Base-by-base conservation (phyloP, 1,140 invertebrate species). In the Drosophila subpulchrella region DNA sequence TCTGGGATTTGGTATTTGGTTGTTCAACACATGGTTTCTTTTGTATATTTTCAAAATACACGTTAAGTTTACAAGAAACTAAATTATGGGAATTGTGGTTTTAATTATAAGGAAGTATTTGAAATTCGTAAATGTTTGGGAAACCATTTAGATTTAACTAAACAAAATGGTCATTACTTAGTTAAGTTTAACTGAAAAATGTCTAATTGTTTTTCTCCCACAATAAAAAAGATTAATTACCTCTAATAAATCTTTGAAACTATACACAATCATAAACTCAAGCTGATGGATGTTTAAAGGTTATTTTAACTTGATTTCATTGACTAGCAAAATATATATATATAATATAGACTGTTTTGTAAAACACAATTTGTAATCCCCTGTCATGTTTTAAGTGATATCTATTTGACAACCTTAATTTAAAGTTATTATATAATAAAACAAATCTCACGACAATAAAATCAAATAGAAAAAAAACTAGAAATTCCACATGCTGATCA, bases 31-130 rank as follows among this genome's bases (percentile, higher is more conserved):
- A 44, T 58, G 15, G 59, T 53, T 72, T 6, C 20, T 7, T 46
- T 50, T 53, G 46, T 53, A 15, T 65, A 51, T 75, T 75, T 66
- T 63, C n/a, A 20, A 10, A 51, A 27, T 24, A 20, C 11, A 34
- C 0, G 6, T 32, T 24, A 42, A 57, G 17, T 56, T 6, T 62
- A 15, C 20, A 8, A 13, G 17, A 13, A 20, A 0, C 6, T 0
- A 20, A 32, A 34, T 46, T 38, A 44, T 15, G 4, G 11, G 44
- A 7, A 6, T 15, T 60, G 42, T 34, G n/a, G 4, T 7, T 38
- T 48, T 30, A 27, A 48, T 30, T 13, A 48, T 13, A 6, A 1
- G 46, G 13, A 30, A 27, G 13, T 27, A 13, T n/a, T 5, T 47
- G 12, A 13, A 47, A 27, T 47, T 10, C 2, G 11, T 27, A 47